These are phyloP conservation scores for Mormyrops attenuatus DNA, from an alignment of 2,797 vertebrate species.

Conservation along the genomic window DNA sequence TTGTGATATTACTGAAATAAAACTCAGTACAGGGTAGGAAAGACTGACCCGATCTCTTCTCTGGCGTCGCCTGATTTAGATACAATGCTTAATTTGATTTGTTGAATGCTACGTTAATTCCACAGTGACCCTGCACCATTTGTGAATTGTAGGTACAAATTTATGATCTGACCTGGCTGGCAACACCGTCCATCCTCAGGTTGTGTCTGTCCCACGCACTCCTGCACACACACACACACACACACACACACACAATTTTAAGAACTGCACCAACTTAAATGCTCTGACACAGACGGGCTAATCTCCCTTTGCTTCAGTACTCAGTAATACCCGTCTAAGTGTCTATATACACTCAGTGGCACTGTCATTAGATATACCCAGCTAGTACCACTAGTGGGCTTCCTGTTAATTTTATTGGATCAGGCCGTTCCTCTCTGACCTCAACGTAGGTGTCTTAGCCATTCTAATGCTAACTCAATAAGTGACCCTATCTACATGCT, in stretches of 20 bases:
- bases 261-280: neutral
- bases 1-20: neutral
- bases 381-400: neutral
- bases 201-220: neutral
- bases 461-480: neutral
- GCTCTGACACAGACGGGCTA: neutral
- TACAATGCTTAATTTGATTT: neutral
- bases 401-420: neutral
- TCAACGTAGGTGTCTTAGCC: neutral
- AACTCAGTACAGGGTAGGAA: neutral
- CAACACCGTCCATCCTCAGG: neutral
- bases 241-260: neutral
- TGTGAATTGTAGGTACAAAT: neutral
- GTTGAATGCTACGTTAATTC: neutral
- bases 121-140: neutral
- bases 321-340: neutral
- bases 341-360: neutral
- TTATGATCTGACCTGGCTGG: neutral
- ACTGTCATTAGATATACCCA: neutral
- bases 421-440: neutral
- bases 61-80: neutral
- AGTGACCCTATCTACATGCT: neutral
- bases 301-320: neutral
- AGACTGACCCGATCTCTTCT: neutral
- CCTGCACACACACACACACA: neutral